Percentiles rank a stretch among this genome's conserved stretches.
Conservation (phyloP, 2,888 invertebrate genomes). For the Pammene aurita region DNA sequence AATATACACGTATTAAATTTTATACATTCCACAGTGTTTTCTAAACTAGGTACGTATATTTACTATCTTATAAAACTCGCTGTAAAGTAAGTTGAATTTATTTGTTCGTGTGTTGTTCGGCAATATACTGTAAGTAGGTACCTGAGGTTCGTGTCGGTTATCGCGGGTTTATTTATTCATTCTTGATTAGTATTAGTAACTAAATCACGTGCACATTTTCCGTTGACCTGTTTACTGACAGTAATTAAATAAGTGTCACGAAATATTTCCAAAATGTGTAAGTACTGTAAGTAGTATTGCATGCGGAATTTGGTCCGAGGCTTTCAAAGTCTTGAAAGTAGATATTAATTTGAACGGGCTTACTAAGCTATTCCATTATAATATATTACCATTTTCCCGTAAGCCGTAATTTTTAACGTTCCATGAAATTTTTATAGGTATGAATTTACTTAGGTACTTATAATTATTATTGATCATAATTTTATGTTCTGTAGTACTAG, state of each 20-base stretch:
- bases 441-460: too few relatives aligned
- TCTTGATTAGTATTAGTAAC: background rate
- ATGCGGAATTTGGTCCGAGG: background rate
- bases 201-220: slow-evolving; percentile 1
- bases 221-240: background rate
- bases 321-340: background rate
- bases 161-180: slow-evolving; percentile 1
- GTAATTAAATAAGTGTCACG: background rate
- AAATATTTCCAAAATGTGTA: background rate
- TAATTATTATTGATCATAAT: too few relatives aligned
- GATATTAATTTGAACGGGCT: background rate
- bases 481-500: too few relatives aligned
- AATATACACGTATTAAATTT: too few relatives aligned
- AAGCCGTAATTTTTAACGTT: too few relatives aligned
- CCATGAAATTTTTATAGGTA: too few relatives aligned
- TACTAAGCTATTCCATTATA: too few relatives aligned
- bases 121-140: background rate
- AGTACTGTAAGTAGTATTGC: background rate
- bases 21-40: too few relatives aligned
- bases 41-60: too few relatives aligned
- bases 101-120: slow-evolving; percentile 7
- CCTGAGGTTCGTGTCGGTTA: slow-evolving; percentile 8
- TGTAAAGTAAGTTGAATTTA: slow-evolving; percentile 5
- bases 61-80: background rate
- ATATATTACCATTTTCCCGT: too few relatives aligned